These are phyloP conservation scores for Sphenodon punctatus DNA, from an alignment of 2,797 vertebrate species.

Conservation along the genomic window DNA sequence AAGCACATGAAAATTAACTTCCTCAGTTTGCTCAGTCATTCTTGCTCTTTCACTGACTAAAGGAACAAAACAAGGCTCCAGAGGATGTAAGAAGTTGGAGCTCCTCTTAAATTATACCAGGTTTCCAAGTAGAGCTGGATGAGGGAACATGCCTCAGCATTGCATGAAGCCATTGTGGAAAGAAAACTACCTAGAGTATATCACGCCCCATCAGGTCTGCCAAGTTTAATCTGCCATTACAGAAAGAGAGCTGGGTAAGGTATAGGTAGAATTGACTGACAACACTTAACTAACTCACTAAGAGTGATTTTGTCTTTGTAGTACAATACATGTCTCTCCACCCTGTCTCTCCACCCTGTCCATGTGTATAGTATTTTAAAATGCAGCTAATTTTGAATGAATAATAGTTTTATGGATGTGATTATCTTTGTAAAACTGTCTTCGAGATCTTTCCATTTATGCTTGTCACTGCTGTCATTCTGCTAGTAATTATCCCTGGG, in stretches of 20 bases:
- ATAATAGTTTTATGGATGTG: background rate
- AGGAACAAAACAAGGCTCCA: slow-evolving; percentile 21
- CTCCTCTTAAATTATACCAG: slow-evolving; percentile 39
- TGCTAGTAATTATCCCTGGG: background rate
- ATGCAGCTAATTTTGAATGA: slow-evolving; percentile 38
- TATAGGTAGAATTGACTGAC: slow-evolving; percentile 69
- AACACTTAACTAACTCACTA: slow-evolving; percentile 57
- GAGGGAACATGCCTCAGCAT: slow-evolving; percentile 25
- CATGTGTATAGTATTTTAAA: slow-evolving; percentile 19
- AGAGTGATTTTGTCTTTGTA: slow-evolving; percentile 44
- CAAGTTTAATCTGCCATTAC: slow-evolving; percentile 67
- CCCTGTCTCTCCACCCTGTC: slow-evolving; percentile 21
- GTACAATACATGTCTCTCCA: slow-evolving; percentile 33
- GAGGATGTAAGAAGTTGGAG: slow-evolving; percentile 22
- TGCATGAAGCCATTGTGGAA: slow-evolving; percentile 18
- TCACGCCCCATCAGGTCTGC: slow-evolving; percentile 67
- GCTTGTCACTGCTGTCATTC: background rate
- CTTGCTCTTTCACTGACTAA: background rate
- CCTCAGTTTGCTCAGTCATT: background rate
- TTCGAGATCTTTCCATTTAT: background rate
- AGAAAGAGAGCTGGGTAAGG: slow-evolving; percentile 54
- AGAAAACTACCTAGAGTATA: slow-evolving; percentile 54
- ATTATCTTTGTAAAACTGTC: slow-evolving; percentile 11
- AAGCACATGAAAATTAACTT: background rate
- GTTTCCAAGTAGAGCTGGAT: slow-evolving; percentile 26